Evolutionary conservation across 2,888 invertebrate species (phyloP), one percentile per base, ranked within the genome.

Genomic region (Heteromyza rotundicornis): DNA sequence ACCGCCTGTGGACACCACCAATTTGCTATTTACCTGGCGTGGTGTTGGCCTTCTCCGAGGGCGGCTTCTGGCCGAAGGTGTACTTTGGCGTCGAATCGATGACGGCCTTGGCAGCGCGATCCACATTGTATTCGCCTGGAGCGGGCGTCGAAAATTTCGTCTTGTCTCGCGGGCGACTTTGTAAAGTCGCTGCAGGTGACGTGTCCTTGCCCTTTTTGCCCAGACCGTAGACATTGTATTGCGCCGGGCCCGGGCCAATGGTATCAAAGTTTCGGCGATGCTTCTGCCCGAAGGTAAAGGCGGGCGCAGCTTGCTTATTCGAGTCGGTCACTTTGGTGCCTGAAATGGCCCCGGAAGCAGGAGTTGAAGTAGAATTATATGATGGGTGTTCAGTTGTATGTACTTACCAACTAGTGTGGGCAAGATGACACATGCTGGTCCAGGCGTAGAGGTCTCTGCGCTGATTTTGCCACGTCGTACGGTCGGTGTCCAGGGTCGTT

Each of bases 401-500:
- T 64, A 65, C 77, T 85, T 84, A 92, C 95, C 95, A 78, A 94
- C 91, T 65, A 92, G 87, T 36, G 92, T 88, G 50, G 92, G 94
- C 69, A 95, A 84, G 60, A 90, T 87, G 3, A 95, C 93, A 67
- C 92, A 91, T 19, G 95, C 95, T 27, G 95, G 95, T 61, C 95
- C 95, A 19, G 95, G 95, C 76, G 92, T 93, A 59, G 87, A 86
- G 70, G 88, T 89, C 84, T 95, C 95, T 1, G 95, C 95, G 51
- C 93, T 92, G 64, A 96, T 95, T 19, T 92, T 92, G 36, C 95
- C 95, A 56, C 93, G 88, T 67, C 95, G 87, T 80, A 92, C 92
- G 40, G 95, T 95, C 44, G 95, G 95, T 60, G 92, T 94, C 95
- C 95, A 96, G 67, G 92, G 90, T 82, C 92, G 88, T 85, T 95